A percentile compares a stretch with the other conserved stretches of the same genome.
phyloP scores from a whole-genome alignment of 2,797 vertebrate species.

The Paguma larvata region DNA sequence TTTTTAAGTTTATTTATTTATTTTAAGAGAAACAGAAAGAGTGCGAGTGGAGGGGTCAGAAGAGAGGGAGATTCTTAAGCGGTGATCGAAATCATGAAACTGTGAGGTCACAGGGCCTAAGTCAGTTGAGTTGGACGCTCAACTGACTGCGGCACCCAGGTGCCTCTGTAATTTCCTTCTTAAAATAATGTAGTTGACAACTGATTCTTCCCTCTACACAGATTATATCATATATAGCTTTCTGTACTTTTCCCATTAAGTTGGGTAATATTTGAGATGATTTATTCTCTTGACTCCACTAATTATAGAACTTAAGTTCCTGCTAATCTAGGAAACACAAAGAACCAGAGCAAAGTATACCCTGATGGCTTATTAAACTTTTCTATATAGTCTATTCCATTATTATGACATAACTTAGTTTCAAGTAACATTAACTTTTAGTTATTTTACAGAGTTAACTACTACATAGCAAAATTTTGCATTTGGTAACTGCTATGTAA shows the following conservation, averaged over 20 bases:
- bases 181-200: neutral
- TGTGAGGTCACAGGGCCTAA: too few relatives aligned
- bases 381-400: neutral
- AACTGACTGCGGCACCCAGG: too few relatives aligned
- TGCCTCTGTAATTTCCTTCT: neutral
- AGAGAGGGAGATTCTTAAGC: too few relatives aligned
- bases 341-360: neutral
- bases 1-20: too few relatives aligned
- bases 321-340: neutral
- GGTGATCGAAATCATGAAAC: too few relatives aligned
- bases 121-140: too few relatives aligned
- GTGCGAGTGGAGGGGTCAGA: too few relatives aligned
- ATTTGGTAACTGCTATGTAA: conserved; percentile 17
- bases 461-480: neutral
- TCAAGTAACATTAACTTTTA: conserved; percentile 38
- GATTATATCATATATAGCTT: neutral
- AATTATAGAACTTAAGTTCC: neutral
- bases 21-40: too few relatives aligned
- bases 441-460: neutral
- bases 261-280: neutral
- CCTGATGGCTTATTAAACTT: neutral
- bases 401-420: neutral
- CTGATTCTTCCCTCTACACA: neutral
- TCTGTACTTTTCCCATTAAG: neutral
- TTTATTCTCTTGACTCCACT: neutral